Percentiles rank a stretch among this genome's conserved stretches.
These are phyloP conservation scores for Bombyx huttoni DNA, from an alignment of 2,888 invertebrate species.

Conservation along the genomic window DNA sequence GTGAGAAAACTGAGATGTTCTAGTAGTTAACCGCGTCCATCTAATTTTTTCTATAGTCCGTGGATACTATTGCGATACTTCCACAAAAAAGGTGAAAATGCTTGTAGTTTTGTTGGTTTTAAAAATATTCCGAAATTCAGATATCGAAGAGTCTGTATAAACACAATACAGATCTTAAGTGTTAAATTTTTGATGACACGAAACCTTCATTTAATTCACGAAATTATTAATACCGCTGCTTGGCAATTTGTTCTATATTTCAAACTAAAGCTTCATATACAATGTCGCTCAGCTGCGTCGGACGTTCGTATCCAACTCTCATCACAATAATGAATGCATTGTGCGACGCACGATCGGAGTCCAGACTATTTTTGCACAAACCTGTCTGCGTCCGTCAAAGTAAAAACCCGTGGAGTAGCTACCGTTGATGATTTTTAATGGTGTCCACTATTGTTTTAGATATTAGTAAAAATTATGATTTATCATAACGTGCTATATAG, in stretches of 20 bases:
- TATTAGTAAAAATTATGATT: background rate
- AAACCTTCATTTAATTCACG: too few species aligned
- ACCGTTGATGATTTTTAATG: conserved; percentile 1
- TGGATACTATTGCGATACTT: too few species aligned
- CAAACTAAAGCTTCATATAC: background rate
- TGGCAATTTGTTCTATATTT: too few species aligned
- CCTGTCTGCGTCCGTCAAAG: conserved; percentile 60
- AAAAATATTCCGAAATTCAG: too few species aligned
- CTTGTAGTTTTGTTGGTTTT: too few species aligned
- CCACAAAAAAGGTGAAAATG: too few species aligned
- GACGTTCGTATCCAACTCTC: conserved; percentile 18
- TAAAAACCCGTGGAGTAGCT: conserved; percentile 26
- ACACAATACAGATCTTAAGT: too few species aligned
- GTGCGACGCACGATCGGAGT: conserved; percentile 50
- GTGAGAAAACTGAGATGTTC: too few species aligned
- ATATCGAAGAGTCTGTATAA: too few species aligned
- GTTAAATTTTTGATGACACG: too few species aligned
- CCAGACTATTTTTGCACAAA: conserved; percentile 64
- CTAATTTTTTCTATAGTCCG: too few species aligned
- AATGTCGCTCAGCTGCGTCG: conserved; percentile 9
- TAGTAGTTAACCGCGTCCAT: too few species aligned
- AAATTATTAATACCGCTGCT: background rate
- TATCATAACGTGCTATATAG: background rate
- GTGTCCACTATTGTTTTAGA: background rate
- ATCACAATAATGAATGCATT: conserved; percentile 67